Evolutionary conservation across 1,140 invertebrate species (phyloP).

Genomic region (Musca domestica): DNA sequence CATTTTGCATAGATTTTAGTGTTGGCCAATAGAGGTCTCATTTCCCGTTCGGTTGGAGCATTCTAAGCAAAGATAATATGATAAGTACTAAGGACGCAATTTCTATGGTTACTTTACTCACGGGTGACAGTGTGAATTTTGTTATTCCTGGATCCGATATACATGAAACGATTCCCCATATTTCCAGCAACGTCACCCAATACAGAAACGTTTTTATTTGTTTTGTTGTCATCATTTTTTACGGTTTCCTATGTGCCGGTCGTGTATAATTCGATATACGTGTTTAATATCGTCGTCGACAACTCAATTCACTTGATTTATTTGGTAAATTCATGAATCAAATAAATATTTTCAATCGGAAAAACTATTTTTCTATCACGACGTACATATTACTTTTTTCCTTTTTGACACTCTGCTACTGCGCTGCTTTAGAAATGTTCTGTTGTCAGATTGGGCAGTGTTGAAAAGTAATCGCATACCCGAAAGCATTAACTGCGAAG

Average conservation of each 20-base stretch:
- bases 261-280: too few relatives aligned
- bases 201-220: not conserved
- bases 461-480: too few relatives aligned
- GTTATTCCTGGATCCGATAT: conserved; percentile 45
- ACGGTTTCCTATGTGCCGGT: too few relatives aligned
- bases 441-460: not conserved
- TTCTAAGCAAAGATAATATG: conserved; percentile 15
- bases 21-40: conserved; percentile 39
- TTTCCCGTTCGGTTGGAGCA: conserved; percentile 33
- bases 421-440: conserved; percentile 9
- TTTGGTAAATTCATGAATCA: not conserved
- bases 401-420: not conserved
- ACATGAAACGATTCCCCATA: conserved; percentile 7
- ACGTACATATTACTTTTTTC: conserved; percentile 20
- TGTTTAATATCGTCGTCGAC: not conserved
- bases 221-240: too few relatives aligned
- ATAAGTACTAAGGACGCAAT: not conserved
- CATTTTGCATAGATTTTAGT: conserved; percentile 44
- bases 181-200: conserved; percentile 11
- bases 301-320: not conserved
- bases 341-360: not conserved
- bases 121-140: conserved; percentile 36
- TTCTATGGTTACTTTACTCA: conserved; percentile 29
- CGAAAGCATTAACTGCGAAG: too few relatives aligned
- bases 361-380: conserved; percentile 12